These are phyloP conservation scores for Hyles vespertilio DNA, from an alignment of 1,140 invertebrate species.

Conservation along the genomic window DNA sequence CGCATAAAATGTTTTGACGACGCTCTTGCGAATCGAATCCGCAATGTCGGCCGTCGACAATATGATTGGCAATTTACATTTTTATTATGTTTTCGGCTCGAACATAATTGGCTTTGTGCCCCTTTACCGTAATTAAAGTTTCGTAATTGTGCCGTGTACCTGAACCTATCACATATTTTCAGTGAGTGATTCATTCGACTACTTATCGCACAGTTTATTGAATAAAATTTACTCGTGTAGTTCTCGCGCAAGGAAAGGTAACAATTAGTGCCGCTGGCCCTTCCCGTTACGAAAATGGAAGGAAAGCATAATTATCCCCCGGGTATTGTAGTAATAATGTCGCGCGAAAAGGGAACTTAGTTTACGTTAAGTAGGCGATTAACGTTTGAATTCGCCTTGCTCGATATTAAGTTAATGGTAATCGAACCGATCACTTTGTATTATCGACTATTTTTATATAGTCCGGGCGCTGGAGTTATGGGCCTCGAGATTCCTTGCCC, in stretches of 20 bases:
- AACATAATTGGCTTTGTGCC: slow-evolving; percentile 20
- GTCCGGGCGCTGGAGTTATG: background rate
- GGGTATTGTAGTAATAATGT: too few species aligned
- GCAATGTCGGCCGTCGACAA: slow-evolving; percentile 14
- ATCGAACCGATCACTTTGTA: too few species aligned
- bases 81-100: slow-evolving; percentile 23
- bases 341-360: background rate
- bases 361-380: background rate
- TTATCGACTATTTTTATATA: too few species aligned
- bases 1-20: slow-evolving; percentile 12
- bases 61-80: slow-evolving; percentile 30
- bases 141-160: background rate
- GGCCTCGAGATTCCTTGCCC: slow-evolving; percentile 5
- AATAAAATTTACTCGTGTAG: too few species aligned
- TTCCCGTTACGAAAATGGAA: too few species aligned
- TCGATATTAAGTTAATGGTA: background rate
- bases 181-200: background rate
- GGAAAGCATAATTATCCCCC: too few species aligned
- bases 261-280: too few species aligned
- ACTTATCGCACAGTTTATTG: too few species aligned
- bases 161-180: background rate
- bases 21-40: slow-evolving; percentile 15
- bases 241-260: too few species aligned
- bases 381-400: background rate
- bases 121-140: slow-evolving; percentile 16